Base-by-base conservation (phyloP, 1,140 invertebrate species). In the Heliconius eleuchia region DNA sequence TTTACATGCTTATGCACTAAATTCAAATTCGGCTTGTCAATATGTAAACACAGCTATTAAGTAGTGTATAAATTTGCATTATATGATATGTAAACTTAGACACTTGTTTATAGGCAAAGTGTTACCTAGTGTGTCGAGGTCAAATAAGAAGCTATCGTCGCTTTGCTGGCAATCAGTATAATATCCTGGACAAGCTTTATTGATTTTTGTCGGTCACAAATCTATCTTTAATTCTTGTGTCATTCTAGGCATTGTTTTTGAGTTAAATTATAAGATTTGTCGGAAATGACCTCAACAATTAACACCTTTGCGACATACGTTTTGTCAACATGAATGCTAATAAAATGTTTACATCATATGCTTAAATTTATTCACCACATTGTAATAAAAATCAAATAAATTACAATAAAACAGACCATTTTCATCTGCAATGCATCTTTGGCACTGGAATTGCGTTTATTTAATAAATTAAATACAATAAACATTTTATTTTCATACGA, bases 361-460 rank as follows among this genome's bases (percentile, higher is more conserved):
- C n/a, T 30, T 71, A 76, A 70, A 74, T 74, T 39, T 39, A 30
- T 77, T 60, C 73, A 55, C 55, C 27, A 71, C 57, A n/a, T 77
- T 78, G 76, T 70, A 37, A 30, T 66, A 66, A 66, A 66, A 66
- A 66, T 66, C 27, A 66, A 66, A 60, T 30, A 57, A 72, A 74
- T 74, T 50, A 39, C 9, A 78, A 77, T 71, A 74, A 81, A 81
- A 81, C 70, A 78, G 55, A 80, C 37, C 27, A 39, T 11, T 23
- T 81, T 79, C 57, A 87, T 91, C 88, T 85, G 86, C 91, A 94
- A 92, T 93, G 92, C 92, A 84, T 93, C 92, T 92, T 92, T 92
- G 91, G 91, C 91, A 93, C 89, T 93, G 88, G 85, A 83, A 91
- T 89, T 92, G 91, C 91, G 83, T 92, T 92, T 92, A 91, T 89